Conservation (phyloP, 2,888 invertebrate genomes). For the Dicranocentrus wangi region DNA sequence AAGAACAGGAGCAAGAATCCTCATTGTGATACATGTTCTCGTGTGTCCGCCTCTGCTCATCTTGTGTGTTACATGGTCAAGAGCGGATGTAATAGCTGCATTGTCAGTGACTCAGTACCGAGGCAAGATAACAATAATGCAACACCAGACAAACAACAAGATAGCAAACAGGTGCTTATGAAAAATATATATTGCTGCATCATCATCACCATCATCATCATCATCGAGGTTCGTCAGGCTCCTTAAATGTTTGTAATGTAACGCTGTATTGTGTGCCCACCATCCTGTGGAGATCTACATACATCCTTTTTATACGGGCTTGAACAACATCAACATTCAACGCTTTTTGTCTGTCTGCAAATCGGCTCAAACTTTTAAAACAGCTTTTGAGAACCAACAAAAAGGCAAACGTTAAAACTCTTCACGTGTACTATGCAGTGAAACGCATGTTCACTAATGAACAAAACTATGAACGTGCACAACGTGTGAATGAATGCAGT, state of each 20-base stretch:
- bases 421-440: constrained; percentile 2
- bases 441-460: neutral
- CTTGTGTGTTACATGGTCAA: constrained; percentile 59
- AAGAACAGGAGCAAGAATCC: constrained; percentile 37
- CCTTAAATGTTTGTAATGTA: constrained; percentile 35
- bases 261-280: constrained; percentile 8
- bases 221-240: constrained; percentile 27
- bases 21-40: constrained; percentile 34
- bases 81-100: constrained; percentile 38
- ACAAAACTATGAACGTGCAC: neutral
- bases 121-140: constrained; percentile 18
- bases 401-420: neutral
- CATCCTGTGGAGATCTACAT: constrained; percentile 38
- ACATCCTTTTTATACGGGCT: constrained; percentile 26
- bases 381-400: constrained; percentile 2
- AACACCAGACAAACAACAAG: constrained; percentile 27
- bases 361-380: constrained; percentile 29
- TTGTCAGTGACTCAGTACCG: neutral
- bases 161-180: constrained; percentile 50
- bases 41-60: constrained; percentile 29
- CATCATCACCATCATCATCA: constrained; percentile 44
- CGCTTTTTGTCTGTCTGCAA: constrained; percentile 33
- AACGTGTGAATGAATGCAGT: constrained; percentile 49
- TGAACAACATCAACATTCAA: constrained; percentile 7
- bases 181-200: constrained; percentile 29